Conservation (phyloP, 2,113 vertebrate species). For the Labrus mixtus region DNA sequence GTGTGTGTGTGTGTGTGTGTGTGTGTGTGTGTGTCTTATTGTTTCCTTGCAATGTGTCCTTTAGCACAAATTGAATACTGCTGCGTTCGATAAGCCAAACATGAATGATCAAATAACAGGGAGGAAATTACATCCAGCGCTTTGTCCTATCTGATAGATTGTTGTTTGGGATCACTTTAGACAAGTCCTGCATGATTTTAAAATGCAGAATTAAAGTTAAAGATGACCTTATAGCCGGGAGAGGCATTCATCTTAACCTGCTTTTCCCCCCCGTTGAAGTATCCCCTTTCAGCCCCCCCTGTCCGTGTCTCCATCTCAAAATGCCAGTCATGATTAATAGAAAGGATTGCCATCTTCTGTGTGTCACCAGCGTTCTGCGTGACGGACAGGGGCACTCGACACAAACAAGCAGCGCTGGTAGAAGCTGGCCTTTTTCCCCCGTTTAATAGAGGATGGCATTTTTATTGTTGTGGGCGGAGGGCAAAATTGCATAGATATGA, state of each 20-base stretch:
- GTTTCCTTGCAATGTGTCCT: constrained; percentile 23
- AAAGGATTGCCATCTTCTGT: constrained; percentile 69
- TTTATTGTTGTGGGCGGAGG: constrained; percentile 80
- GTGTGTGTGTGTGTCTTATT: background rate
- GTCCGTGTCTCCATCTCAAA: constrained; percentile 59
- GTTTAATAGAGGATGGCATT: constrained; percentile 80
- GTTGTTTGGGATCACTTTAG: constrained; percentile 66
- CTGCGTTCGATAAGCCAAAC: constrained; percentile 60
- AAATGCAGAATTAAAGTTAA: constrained; percentile 39
- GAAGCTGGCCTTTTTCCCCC: constrained; percentile 67
- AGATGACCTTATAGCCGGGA: constrained; percentile 37
- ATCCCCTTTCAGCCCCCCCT: constrained; percentile 51
- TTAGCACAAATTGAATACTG: constrained; percentile 68
- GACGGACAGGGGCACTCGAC: constrained; percentile 76
- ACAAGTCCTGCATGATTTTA: constrained; percentile 28
- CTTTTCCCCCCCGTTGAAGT: constrained; percentile 36
- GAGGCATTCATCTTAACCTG: constrained; percentile 48
- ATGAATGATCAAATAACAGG: constrained; percentile 70
- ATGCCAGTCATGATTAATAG: constrained; percentile 79
- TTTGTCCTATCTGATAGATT: constrained; percentile 68
- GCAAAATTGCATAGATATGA: constrained; percentile 83
- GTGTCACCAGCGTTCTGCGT: constrained; percentile 73
- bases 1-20: background rate
- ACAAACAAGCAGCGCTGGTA: constrained; percentile 66
- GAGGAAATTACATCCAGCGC: constrained; percentile 71